phyloP scores from a whole-genome alignment of 2,888 invertebrate genomes.

The Leptinotarsa tumamoca region DNA sequence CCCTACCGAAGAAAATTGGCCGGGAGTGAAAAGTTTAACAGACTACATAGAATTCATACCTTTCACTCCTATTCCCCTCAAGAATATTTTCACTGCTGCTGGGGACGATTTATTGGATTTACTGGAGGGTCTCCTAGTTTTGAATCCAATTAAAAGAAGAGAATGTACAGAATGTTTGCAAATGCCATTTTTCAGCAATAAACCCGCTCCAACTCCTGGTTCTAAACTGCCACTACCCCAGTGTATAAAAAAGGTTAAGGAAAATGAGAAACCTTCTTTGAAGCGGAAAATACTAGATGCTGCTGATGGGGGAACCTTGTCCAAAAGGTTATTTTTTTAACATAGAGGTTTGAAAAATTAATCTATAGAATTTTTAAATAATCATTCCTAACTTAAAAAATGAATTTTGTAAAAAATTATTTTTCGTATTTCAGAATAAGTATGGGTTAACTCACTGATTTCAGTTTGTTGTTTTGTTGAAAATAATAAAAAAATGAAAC shows the following conservation, averaged over 20 bases:
- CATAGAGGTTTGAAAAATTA: too few species aligned
- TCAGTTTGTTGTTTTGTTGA: too few species aligned
- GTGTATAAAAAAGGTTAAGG: slow-evolving; percentile 71
- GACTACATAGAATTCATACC: slow-evolving; percentile 95
- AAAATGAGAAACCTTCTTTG: slow-evolving; percentile 76
- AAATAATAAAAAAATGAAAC: too few species aligned
- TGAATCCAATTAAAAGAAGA: slow-evolving; percentile 87
- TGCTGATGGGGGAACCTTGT: slow-evolving; percentile 76
- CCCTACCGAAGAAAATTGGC: slow-evolving; percentile 93
- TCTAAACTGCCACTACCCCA: slow-evolving; percentile 85
- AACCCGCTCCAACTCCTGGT: slow-evolving; percentile 88
- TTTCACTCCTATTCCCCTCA: slow-evolving; percentile 85
- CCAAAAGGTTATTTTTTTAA: slow-evolving; percentile 77
- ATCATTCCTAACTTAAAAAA: too few species aligned
- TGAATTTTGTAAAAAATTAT: too few species aligned
- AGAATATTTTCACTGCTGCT: slow-evolving; percentile 96
- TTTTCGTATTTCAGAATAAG: too few species aligned
- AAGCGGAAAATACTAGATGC: slow-evolving; percentile 82
- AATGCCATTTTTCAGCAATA: slow-evolving; percentile 92
- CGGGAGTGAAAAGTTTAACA: slow-evolving; percentile 82
- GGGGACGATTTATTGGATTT: slow-evolving; percentile 90
- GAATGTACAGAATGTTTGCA: slow-evolving; percentile 86
- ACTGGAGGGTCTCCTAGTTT: slow-evolving; percentile 79
- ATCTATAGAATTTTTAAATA: too few species aligned
- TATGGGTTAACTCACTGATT: too few species aligned